Conservation (phyloP, 2,888 invertebrate species). For the Allolobophora icterica region DNA sequence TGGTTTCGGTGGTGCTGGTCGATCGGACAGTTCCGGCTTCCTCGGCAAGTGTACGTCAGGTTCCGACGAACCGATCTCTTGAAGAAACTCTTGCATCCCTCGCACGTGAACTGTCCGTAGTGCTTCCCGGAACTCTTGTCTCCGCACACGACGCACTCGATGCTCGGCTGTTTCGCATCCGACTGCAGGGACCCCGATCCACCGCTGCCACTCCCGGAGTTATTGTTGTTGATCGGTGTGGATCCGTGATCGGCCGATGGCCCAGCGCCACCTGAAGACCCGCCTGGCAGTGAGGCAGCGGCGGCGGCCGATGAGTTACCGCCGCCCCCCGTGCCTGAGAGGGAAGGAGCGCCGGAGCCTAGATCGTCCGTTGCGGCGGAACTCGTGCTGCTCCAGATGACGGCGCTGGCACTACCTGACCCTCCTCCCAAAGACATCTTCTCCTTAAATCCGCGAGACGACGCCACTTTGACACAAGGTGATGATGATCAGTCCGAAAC, state of each 20-base stretch:
- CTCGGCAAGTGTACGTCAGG: slow-evolving; percentile 95
- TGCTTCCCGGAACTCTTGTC: slow-evolving; percentile 98
- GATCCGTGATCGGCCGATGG: slow-evolving; percentile 28
- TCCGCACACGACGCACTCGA: slow-evolving; percentile 97
- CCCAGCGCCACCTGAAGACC: background rate
- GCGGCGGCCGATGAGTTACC: slow-evolving; percentile 15
- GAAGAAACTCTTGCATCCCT: slow-evolving; percentile 99
- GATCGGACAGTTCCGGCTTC: slow-evolving; percentile 94
- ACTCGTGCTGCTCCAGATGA: background rate
- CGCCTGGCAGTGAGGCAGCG: background rate
- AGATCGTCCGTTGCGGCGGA: background rate
- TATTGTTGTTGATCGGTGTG: slow-evolving; percentile 29
- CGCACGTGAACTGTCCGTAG: slow-evolving; percentile 96
- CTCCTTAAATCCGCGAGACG: slow-evolving; percentile 24
- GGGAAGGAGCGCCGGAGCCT: background rate
- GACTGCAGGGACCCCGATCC: slow-evolving; percentile 18
- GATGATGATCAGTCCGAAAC: background rate
- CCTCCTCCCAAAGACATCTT: slow-evolving; percentile 38
- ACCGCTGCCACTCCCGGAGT: background rate
- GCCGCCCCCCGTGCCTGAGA: slow-evolving; percentile 33
- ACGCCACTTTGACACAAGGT: background rate
- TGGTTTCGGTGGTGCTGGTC: slow-evolving; percentile 99
- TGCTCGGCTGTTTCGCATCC: slow-evolving; percentile 59
- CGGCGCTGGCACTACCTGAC: background rate
- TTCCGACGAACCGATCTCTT: slow-evolving; percentile 96